Evolutionary conservation across 2,113 vertebrate species (phyloP), one percentile per base, ranked within the genome.

Genomic region (Edolisoma coerulescens): DNA sequence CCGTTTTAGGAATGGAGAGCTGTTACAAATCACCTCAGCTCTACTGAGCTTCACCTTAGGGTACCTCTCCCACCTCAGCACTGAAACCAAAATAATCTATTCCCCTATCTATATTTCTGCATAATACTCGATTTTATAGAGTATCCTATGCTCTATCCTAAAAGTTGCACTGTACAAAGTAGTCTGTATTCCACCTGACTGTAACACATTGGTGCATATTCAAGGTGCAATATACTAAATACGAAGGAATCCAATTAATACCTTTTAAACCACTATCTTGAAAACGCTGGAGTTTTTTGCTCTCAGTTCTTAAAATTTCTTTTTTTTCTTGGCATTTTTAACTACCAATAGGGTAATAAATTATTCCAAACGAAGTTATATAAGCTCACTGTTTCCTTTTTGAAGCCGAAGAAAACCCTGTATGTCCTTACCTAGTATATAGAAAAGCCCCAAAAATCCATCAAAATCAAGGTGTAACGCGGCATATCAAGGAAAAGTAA

Each of bases 141-240:
- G 20, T 8, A 42, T 27, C 45, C 52, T 33, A 59, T 0, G 0
- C 33, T 64, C 18, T 16, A 52, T 11, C 45, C 28, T 52, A 69
- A 87, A 69, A 54, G 13, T 44, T 83, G 28, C 33, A 61, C 45
- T 80, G 63, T n/a, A 76, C 15, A 16, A 6, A 73, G n/a, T 3
- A 69, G 16, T 11, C 54, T 6, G 3, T 10, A 23, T 35, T 65
- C 32, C 57, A 32, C 41, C 44, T 26, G 16, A 15, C 5, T 42
- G 30, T 30, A 63, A 41, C 3, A 44, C 16, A 37, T 0, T 35
- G 59, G 7, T 81, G 42, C 39, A 57, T 35, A 49, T 13, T 74
- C 47, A 50, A 73, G 22, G 10, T 75, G 18, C 16, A 83, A 60
- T 7, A 49, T 13, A 35, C 16, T 50, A 57, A 67, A 30, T 15